Percentiles rank a stretch among this genome's conserved stretches.
Conservation (phyloP, 37 sponge, comb jelly and placozoan species). For the Cliona cf. orientalis region DNA sequence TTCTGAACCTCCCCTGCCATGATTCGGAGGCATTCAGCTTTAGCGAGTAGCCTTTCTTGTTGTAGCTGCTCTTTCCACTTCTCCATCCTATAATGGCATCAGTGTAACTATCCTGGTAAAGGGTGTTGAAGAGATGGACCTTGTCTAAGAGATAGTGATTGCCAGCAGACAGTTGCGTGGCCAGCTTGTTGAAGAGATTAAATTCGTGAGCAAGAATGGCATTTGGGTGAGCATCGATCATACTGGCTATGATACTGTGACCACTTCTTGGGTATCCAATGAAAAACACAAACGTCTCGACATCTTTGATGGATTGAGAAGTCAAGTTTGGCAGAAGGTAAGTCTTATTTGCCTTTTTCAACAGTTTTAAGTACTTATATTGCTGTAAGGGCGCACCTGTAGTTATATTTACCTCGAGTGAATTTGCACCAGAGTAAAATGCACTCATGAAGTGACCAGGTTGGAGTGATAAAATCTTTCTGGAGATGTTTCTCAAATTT, state of each 20-base stretch:
- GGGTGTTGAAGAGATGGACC: not conserved
- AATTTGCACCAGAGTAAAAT: too few species aligned
- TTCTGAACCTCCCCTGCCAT: conserved; percentile 39
- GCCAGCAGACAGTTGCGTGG: not conserved
- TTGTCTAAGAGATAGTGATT: not conserved
- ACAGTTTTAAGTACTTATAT: too few species aligned
- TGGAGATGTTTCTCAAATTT: too few species aligned
- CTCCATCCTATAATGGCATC: conserved; percentile 18
- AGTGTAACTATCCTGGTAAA: conserved; percentile 28
- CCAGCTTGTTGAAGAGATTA: conserved; percentile 29
- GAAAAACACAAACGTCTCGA: conserved; percentile 61
- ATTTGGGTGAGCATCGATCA: conserved; percentile 71
- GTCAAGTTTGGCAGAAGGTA: too few species aligned
- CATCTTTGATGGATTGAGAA: conserved; percentile 3
- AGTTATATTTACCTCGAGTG: too few species aligned
- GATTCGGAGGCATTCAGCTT: not conserved
- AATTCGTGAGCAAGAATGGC: conserved; percentile 55
- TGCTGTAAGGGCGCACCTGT: too few species aligned
- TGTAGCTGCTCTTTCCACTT: not conserved
- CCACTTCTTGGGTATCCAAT: conserved; percentile 68
- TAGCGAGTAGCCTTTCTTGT: conserved; percentile 31
- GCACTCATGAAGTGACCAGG: too few species aligned
- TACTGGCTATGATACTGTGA: conserved; percentile 66
- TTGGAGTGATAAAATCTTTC: too few species aligned
- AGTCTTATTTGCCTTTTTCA: too few species aligned